Conservation (phyloP, 1,140 invertebrate species). For the Drosophila truncata region DNA sequence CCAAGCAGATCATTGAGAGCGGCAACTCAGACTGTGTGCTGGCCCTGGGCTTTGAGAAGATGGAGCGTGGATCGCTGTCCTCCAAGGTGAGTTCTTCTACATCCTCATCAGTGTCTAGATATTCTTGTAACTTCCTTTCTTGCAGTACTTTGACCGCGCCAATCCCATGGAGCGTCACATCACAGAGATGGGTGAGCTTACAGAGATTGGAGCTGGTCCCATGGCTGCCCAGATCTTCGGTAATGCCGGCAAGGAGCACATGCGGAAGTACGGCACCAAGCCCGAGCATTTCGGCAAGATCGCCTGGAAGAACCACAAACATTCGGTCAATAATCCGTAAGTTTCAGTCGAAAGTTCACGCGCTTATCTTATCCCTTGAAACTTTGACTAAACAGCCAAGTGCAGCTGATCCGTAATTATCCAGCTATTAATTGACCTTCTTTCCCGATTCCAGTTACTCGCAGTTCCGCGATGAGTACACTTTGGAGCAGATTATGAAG, state of each 20-base stretch:
- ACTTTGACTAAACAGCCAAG: constrained; percentile 87
- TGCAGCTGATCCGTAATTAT: not conserved
- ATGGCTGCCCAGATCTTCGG: constrained; percentile 98
- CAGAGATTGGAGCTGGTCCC: constrained; percentile 92
- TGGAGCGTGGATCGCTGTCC: constrained; percentile 96
- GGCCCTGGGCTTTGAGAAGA: constrained; percentile 99
- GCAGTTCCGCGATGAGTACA: constrained; percentile 96
- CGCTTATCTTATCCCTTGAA: constrained; percentile 85
- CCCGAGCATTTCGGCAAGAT: constrained; percentile 98
- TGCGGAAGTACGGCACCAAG: constrained; percentile 97
- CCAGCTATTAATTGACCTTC: constrained; percentile 85
- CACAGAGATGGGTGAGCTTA: constrained; percentile 92
- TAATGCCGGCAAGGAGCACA: constrained; percentile 98
- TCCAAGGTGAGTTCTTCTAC: constrained; percentile 86
- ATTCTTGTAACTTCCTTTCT: not conserved
- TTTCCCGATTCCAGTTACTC: constrained; percentile 88
- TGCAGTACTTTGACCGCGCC: constrained; percentile 93
- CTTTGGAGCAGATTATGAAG: constrained; percentile 94
- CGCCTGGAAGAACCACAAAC: constrained; percentile 98
- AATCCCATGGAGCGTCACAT: constrained; percentile 98
- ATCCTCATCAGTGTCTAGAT: accelerated
- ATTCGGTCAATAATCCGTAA: constrained; percentile 98
- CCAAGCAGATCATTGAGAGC: constrained; percentile 96
- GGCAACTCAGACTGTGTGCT: constrained; percentile 94
- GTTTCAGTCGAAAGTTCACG: constrained; percentile 78